Conservation (phyloP, 2,113 vertebrate genomes). For the Ahaetulla prasina region DNA sequence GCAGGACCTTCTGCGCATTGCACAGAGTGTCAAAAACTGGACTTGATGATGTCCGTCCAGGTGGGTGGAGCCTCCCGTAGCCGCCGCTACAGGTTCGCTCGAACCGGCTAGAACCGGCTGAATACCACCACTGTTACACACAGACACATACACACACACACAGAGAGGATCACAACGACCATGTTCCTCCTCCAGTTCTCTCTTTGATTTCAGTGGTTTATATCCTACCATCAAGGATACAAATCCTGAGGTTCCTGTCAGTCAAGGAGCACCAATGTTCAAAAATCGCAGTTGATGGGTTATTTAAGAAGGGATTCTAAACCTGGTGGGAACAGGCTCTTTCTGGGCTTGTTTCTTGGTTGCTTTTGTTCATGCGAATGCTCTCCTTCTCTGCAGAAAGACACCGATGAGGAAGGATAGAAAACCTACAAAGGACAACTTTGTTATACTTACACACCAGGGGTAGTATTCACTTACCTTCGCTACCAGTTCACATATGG, state of each 20-base stretch:
- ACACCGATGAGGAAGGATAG: conserved; percentile 96
- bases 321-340: not conserved
- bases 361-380: not conserved
- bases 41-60: no score
- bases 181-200: not conserved
- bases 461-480: no score
- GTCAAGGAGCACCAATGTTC: not conserved
- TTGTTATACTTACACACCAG: no score
- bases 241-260: no score
- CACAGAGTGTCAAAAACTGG: no score
- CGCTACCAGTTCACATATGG: no score
- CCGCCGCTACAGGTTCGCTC: no score
- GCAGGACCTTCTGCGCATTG: no score
- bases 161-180: not conserved
- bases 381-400: conserved; percentile 74
- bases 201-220: not conserved
- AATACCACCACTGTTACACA: not conserved
- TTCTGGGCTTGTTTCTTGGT: not conserved
- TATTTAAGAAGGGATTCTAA: not conserved
- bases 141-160: not conserved
- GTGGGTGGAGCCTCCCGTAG: no score
- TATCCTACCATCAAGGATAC: not conserved
- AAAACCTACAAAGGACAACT: no score
- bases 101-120: no score
- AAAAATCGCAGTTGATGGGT: not conserved